Evolutionary conservation across 2,797 vertebrate genomes (phyloP).

Genomic region (Bryconaethiops microstoma): DNA sequence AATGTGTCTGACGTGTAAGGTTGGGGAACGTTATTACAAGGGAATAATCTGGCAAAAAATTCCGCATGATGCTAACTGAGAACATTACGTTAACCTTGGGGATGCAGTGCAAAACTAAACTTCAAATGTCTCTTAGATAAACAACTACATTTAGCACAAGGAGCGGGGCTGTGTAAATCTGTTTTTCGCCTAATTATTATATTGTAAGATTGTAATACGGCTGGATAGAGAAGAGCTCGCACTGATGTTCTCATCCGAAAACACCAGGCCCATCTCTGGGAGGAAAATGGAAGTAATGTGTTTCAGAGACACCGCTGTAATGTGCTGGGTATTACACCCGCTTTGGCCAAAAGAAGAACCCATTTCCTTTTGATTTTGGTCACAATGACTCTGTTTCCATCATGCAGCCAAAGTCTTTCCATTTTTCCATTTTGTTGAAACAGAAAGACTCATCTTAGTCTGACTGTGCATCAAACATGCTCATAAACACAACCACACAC

Average conservation of each 20-base stretch:
- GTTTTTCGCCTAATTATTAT: neutral
- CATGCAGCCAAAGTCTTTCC: neutral
- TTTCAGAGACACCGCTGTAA: slow-evolving; percentile 23
- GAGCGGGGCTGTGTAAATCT: neutral
- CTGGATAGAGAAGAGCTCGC: slow-evolving; percentile 33
- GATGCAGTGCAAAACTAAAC: neutral
- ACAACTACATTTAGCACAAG: neutral
- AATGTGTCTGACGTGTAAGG: neutral
- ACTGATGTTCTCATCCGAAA: slow-evolving; percentile 47
- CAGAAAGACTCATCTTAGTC: neutral
- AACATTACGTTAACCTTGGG: too few species aligned
- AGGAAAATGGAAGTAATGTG: slow-evolving; percentile 12
- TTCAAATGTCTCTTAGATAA: neutral
- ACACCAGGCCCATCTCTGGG: slow-evolving; percentile 54
- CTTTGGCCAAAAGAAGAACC: slow-evolving; percentile 65
- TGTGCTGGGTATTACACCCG: slow-evolving; percentile 53
- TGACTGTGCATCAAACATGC: neutral
- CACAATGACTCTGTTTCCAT: slow-evolving; percentile 31
- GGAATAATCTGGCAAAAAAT: neutral
- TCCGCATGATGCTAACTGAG: neutral
- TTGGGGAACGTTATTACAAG: neutral
- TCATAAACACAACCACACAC: neutral
- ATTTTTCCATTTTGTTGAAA: neutral
- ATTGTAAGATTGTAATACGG: slow-evolving; percentile 11
- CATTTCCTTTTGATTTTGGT: slow-evolving; percentile 58